A percentile compares a stretch with the other conserved stretches of the same genome.
phyloP scores from a whole-genome alignment of 2,888 invertebrate genomes.

The Tiliacea aurago region DNA sequence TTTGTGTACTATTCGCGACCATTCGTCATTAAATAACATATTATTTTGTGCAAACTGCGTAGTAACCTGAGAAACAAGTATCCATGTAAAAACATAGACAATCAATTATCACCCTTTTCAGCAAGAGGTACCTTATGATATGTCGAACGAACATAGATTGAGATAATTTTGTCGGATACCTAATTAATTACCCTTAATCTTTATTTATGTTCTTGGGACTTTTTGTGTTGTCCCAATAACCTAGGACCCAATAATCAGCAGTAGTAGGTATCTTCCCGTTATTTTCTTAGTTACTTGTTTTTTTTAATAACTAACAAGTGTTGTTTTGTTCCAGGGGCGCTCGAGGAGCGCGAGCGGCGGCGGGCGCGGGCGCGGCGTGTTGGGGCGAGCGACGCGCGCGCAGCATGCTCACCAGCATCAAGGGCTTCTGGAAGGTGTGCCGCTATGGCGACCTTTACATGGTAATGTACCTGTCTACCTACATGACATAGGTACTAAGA shows the following conservation, averaged over 20 bases:
- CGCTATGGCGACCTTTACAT: constrained; percentile 89
- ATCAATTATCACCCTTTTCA: constrained; percentile 8
- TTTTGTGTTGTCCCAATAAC: not conserved
- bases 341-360: constrained; percentile 75
- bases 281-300: not conserved
- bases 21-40: not conserved
- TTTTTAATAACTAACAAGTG: constrained; percentile 2
- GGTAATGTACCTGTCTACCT: constrained; percentile 73
- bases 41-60: not conserved
- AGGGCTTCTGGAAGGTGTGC: constrained; percentile 89
- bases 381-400: constrained; percentile 80
- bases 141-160: not conserved
- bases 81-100: not conserved
- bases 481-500: not conserved
- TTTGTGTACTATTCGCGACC: not conserved
- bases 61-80: not conserved
- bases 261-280: not conserved
- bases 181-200: not conserved
- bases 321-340: constrained; percentile 75
- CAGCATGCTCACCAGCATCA: constrained; percentile 87
- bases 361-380: constrained; percentile 72
- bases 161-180: not conserved
- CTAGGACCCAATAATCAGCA: not conserved
- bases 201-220: not conserved
- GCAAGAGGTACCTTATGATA: not conserved